These are phyloP conservation scores for Lordiphosa stackelbergi DNA, from an alignment of 1,140 invertebrate species.

Conservation along the genomic window DNA sequence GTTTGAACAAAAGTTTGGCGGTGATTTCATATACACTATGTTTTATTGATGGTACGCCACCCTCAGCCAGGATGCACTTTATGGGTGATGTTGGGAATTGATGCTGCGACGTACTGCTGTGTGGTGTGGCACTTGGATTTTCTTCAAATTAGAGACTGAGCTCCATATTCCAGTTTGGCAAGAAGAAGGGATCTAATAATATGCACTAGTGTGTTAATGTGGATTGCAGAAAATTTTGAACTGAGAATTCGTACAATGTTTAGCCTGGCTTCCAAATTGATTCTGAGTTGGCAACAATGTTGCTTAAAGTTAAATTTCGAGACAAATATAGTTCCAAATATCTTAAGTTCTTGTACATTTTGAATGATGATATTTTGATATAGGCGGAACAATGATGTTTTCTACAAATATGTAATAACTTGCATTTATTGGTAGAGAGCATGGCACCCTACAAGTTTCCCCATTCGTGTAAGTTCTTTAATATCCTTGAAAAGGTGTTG, in stretches of 20 bases:
- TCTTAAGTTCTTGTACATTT: not conserved
- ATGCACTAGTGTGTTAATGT: slow-evolving; percentile 12
- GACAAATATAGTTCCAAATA: not conserved
- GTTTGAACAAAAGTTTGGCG: slow-evolving; percentile 1
- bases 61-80: no score
- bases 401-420: slow-evolving; percentile 7
- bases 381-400: slow-evolving; percentile 5
- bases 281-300: not conserved
- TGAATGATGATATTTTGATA: slow-evolving; percentile 3
- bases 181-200: slow-evolving; percentile 11
- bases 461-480: not conserved
- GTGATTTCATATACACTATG: not conserved
- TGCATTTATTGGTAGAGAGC: slow-evolving; percentile 13
- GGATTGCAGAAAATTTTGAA: slow-evolving; percentile 2
- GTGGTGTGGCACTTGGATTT: no score
- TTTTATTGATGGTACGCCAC: not conserved
- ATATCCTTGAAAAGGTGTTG: not conserved
- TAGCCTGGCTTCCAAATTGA: not conserved
- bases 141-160: slow-evolving; percentile 3
- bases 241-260: not conserved
- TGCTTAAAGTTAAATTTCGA: slow-evolving; percentile 1
- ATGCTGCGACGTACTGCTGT: no score
- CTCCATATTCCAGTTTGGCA: slow-evolving; percentile 9
- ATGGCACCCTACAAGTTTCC: slow-evolving; percentile 9
- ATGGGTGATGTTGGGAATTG: no score